Evolutionary conservation across 2,888 invertebrate genomes (phyloP).

Genomic region (Eupithecia tripunctaria): DNA sequence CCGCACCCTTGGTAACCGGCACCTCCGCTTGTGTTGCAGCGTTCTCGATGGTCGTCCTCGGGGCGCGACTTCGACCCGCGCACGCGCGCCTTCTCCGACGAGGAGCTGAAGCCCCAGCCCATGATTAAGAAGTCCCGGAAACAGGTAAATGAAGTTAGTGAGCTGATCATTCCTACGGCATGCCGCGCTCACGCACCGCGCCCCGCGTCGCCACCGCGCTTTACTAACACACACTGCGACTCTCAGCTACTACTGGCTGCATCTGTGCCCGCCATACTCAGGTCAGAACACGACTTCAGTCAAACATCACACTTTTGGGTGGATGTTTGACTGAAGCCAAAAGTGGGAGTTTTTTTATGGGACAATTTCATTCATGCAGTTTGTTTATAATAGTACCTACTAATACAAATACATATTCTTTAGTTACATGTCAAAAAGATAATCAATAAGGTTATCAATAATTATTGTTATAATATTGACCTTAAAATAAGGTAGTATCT

Average conservation of each 20-base stretch:
- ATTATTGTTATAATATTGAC: no score
- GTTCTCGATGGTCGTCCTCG: slow-evolving; percentile 95
- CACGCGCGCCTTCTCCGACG: slow-evolving; percentile 96
- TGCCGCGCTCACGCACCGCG: slow-evolving; percentile 59
- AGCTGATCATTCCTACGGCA: slow-evolving; percentile 83
- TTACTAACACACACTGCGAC: not conserved
- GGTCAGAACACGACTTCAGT: no score
- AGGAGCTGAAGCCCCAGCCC: slow-evolving; percentile 98
- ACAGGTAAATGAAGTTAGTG: slow-evolving; percentile 89
- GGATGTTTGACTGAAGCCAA: no score
- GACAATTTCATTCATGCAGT: not conserved
- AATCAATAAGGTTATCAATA: no score
- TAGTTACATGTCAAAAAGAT: no score
- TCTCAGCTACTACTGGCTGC: no score
- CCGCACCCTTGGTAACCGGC: slow-evolving; percentile 20
- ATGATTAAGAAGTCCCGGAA: slow-evolving; percentile 99
- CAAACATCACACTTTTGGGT: no score
- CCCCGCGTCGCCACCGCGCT: slow-evolving; percentile 19
- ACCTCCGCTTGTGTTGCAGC: slow-evolving; percentile 83
- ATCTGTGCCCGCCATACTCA: no score
- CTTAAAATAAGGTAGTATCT: no score
- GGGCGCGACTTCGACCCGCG: slow-evolving; percentile 97
- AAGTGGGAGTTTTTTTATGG: not conserved
- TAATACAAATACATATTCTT: no score
- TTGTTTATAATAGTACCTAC: not conserved